These are phyloP conservation scores for Uloborus plumipes DNA, from an alignment of 2,888 invertebrate species.

Conservation along the genomic window DNA sequence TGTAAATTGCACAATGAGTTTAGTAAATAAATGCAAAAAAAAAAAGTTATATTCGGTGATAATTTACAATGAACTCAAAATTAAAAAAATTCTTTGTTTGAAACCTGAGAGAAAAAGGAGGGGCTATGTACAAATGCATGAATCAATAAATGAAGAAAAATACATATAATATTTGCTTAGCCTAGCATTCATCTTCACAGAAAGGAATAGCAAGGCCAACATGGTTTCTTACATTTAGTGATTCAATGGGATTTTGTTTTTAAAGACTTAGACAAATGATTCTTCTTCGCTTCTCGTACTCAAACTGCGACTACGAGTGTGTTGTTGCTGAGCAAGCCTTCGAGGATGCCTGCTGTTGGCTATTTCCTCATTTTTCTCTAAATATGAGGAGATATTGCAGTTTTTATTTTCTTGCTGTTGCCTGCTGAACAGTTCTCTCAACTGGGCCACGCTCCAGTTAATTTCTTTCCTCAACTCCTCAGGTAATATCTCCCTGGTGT, in stretches of 20 bases:
- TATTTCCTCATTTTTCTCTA: slow-evolving; percentile 38
- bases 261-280: slow-evolving; percentile 60
- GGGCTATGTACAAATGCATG: slow-evolving; percentile 35
- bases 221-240: slow-evolving; percentile 32
- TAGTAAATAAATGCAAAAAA: slow-evolving; percentile 58
- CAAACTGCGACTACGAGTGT: slow-evolving; percentile 55
- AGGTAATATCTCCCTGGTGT: slow-evolving; percentile 59
- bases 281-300: slow-evolving; percentile 58
- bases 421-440: slow-evolving; percentile 68
- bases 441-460: slow-evolving; percentile 70
- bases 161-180: background rate
- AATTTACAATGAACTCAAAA: slow-evolving; percentile 60
- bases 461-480: slow-evolving; percentile 68
- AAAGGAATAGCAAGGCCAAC: background rate
- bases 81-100: slow-evolving; percentile 39
- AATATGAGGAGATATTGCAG: slow-evolving; percentile 17
- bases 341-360: slow-evolving; percentile 20
- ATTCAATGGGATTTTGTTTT: slow-evolving; percentile 17
- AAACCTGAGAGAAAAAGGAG: slow-evolving; percentile 50
- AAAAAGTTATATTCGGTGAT: slow-evolving; percentile 38
- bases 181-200: background rate
- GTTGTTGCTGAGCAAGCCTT: slow-evolving; percentile 28
- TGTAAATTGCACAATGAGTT: slow-evolving; percentile 56
- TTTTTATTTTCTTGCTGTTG: slow-evolving; percentile 14
- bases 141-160: slow-evolving; percentile 48